Evolutionary conservation across 2,888 invertebrate species (phyloP), one percentile per base, ranked within the genome.

Genomic region (Drosophila rubida): DNA sequence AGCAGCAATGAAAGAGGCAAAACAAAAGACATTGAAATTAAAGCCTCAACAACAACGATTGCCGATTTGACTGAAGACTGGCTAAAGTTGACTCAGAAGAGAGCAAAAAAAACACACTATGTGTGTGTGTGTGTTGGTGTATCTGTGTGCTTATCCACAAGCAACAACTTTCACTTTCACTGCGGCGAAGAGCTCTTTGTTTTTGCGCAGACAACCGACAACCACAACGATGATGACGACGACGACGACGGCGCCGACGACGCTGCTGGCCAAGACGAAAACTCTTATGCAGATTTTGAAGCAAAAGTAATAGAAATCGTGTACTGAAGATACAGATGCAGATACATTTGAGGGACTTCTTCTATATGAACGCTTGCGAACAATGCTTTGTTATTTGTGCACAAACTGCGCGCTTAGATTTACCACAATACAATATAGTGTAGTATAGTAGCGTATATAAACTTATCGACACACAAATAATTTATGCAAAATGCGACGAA

Each of bases 301-400:
- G 61, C 75, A 74, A 86, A 75, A 78, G 78, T 80, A 86, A 80
- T 84, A 87, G 85, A 84, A 88, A 88, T 68, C 76, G 76, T 77
- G 69, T 78, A 73, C 69, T 19, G 41, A 44, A 61, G 39, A 48
- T 54, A 22, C 46, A 51, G 16, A 55, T 49, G 32, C 44, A 68
- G 19, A 42, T 51, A 41, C 39, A 41, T 39, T 41, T 50, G 11
- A 50, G 39, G 14, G 32, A 35, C 32, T 35, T 16, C 35, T 37
- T 13, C n/a, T 23, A 25, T 44, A 44, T n/a, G n/a, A 11, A 25
- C 25, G 25, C 37, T 50, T 22, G 16, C 11, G 16, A 51, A 39
- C 25, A 41, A 30, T 42, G 27, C 14, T 71, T 88, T 88, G 89
- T 87, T 88, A 89, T 89, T 89, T 87, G 89, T 89, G 89, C 88